These are phyloP conservation scores for Lysiphlebus fabarum DNA, from an alignment of 1,140 invertebrate genomes.

Conservation along the genomic window DNA sequence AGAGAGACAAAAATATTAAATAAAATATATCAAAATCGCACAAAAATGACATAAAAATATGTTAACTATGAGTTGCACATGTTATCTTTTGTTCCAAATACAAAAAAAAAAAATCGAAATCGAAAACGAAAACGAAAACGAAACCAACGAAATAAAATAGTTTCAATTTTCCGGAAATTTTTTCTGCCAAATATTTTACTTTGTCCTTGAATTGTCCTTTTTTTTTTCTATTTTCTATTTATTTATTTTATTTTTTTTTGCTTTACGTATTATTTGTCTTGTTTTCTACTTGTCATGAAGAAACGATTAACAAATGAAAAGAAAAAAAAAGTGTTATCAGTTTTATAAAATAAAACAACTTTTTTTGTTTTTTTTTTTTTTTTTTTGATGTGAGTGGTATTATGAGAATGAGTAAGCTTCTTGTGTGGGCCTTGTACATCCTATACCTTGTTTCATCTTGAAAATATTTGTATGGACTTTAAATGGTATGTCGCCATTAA, in stretches of 20 bases:
- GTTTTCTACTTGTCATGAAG: too few species aligned
- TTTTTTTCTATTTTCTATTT: too few species aligned
- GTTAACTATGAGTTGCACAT: not conserved
- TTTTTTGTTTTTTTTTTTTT: too few species aligned
- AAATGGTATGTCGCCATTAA: constrained; percentile 2
- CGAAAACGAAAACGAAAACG: not conserved
- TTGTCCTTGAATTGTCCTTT: not conserved
- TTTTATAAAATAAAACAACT: not conserved
- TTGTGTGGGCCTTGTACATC: constrained; percentile 14
- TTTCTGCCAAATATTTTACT: not conserved
- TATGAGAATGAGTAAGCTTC: constrained; percentile 2
- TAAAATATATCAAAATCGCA: not conserved
- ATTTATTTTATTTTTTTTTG: too few species aligned
- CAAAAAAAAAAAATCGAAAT: not conserved
- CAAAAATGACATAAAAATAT: not conserved
- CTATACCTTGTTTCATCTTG: not conserved
- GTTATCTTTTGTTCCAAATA: not conserved
- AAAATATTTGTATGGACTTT: constrained; percentile 1
- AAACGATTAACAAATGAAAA: not conserved
- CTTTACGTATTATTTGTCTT: too few species aligned
- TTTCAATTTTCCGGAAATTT: constrained; percentile 3
- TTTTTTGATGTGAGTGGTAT: not conserved
- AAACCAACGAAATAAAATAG: not conserved
- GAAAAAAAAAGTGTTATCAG: constrained; percentile 12
- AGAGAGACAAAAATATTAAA: constrained; percentile 2